Evolutionary conservation across 2,888 invertebrate species (phyloP).

Genomic region (Megalurothrips usitatus): DNA sequence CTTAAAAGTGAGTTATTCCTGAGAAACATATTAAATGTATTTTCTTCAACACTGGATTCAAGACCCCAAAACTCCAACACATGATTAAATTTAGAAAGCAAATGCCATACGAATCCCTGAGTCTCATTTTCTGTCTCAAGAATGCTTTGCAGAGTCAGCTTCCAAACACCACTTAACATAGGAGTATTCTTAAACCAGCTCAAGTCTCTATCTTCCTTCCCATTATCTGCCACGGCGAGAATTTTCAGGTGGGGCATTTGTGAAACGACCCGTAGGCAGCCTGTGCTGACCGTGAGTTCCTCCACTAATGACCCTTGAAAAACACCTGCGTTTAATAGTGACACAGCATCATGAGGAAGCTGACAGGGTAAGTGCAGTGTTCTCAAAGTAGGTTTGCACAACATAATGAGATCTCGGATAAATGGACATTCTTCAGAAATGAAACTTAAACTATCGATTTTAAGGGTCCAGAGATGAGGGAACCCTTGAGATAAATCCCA

Average conservation of each 20-base stretch:
- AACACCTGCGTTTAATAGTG: background rate
- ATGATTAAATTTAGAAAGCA: background rate
- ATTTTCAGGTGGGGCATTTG: background rate
- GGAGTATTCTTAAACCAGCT: background rate
- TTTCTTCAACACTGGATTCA: background rate
- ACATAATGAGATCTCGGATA: constrained; percentile 12
- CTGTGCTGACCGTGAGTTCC: background rate
- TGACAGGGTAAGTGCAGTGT: background rate
- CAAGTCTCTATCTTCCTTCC: constrained; percentile 5
- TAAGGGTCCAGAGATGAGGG: background rate
- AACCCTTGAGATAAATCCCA: background rate
- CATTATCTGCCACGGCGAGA: background rate
- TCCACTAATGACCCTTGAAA: background rate
- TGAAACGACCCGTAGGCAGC: background rate
- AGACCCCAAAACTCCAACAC: background rate
- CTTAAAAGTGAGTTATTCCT: background rate
- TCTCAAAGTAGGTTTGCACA: background rate
- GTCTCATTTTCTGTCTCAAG: background rate
- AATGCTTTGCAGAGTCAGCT: background rate
- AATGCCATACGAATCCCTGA: constrained; percentile 1
- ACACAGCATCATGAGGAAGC: background rate
- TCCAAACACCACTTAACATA: constrained; percentile 5
- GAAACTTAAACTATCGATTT: background rate
- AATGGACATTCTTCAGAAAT: constrained; percentile 17
- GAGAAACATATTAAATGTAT: constrained; percentile 3